phyloP scores from a whole-genome alignment of 2,797 vertebrate genomes.

The Telmatherina bonti region DNA sequence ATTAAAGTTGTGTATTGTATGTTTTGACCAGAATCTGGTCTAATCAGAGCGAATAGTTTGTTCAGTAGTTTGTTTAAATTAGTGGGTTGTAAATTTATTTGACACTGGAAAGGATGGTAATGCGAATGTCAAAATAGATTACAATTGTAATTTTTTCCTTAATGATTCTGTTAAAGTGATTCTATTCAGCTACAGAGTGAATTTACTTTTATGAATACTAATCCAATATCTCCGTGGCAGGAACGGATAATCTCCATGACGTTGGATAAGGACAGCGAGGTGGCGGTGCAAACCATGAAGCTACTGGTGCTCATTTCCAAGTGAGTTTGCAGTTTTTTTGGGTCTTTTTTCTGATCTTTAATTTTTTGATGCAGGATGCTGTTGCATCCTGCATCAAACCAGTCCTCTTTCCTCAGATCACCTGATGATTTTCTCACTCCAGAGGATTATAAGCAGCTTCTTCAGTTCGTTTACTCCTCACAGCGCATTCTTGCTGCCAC shows the following conservation, averaged over 20 bases:
- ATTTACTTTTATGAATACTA: not conserved
- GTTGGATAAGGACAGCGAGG: conserved; percentile 93
- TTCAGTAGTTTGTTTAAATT: not conserved
- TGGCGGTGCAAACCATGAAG: conserved; percentile 92
- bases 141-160: no score
- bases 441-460: conserved; percentile 87
- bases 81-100: not conserved
- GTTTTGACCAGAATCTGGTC: not conserved
- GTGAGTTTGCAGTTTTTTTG: conserved; percentile 70
- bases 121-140: no score
- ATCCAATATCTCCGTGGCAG: conserved; percentile 71
- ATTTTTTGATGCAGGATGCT: no score
- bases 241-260: conserved; percentile 93
- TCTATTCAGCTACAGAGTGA: not conserved
- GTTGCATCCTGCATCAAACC: not conserved
- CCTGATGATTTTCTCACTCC: conserved; percentile 84
- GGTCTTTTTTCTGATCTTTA: not conserved
- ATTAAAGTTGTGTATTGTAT: not conserved
- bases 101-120: not conserved
- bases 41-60: not conserved
- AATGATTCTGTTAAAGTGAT: not conserved
- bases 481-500: conserved; percentile 89
- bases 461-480: conserved; percentile 90
- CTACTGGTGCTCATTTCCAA: conserved; percentile 90
- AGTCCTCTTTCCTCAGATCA: conserved; percentile 72